Evolutionary conservation across 2,888 invertebrate species (phyloP).

Genomic region (Drosophila hamatofila): DNA sequence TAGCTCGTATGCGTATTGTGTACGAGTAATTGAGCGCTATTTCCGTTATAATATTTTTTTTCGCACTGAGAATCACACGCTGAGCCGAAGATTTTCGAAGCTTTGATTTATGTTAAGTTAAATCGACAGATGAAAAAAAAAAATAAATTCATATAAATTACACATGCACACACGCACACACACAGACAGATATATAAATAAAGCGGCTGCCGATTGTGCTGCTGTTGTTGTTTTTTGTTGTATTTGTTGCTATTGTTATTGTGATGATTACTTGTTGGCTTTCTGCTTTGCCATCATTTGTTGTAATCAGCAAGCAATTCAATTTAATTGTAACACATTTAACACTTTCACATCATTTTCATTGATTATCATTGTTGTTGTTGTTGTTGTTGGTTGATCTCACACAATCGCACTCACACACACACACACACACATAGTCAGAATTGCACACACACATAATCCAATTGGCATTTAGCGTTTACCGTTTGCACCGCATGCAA

Average conservation of each 20-base stretch:
- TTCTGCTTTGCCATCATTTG: slow-evolving; percentile 66
- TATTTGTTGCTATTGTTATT: slow-evolving; percentile 54
- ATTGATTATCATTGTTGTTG: slow-evolving; percentile 46
- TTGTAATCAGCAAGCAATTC: slow-evolving; percentile 75
- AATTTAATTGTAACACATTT: slow-evolving; percentile 74
- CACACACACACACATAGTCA: slow-evolving; percentile 5
- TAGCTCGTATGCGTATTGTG: slow-evolving; percentile 43
- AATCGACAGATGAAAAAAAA: slow-evolving; percentile 43
- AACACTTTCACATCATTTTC: slow-evolving; percentile 73
- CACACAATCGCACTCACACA: slow-evolving; percentile 2
- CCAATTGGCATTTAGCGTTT: slow-evolving; percentile 54
- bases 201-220: slow-evolving; percentile 29
- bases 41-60: slow-evolving; percentile 50
- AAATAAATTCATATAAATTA: slow-evolving; percentile 47
- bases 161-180: slow-evolving; percentile 14
- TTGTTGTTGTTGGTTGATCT: slow-evolving; percentile 13
- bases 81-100: slow-evolving; percentile 40
- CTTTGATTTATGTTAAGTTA: slow-evolving; percentile 61
- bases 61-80: slow-evolving; percentile 46
- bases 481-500: slow-evolving; percentile 37
- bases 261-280: slow-evolving; percentile 47
- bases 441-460: slow-evolving; percentile 38
- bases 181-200: slow-evolving; percentile 1
- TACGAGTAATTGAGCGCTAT: slow-evolving; percentile 74
- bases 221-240: slow-evolving; percentile 31